phyloP scores from a whole-genome alignment of 2,797 vertebrate species.

The Eremophila alpestris region DNA sequence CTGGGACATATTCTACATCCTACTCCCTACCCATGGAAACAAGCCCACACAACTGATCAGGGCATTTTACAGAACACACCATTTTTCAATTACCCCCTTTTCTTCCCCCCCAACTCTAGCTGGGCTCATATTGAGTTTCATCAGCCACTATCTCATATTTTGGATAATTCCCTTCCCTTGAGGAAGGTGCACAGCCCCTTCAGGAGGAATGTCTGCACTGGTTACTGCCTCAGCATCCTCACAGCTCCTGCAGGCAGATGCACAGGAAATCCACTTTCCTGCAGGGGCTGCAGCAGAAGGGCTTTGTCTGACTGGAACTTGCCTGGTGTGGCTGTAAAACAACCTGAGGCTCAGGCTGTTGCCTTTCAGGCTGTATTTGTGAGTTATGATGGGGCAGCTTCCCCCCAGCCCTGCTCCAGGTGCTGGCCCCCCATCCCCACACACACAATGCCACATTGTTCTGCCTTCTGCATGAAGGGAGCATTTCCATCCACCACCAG shows the following conservation, averaged over 20 bases:
- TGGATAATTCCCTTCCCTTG: conserved; percentile 3
- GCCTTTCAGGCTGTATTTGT: conserved; percentile 74
- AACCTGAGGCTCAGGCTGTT: conserved; percentile 76
- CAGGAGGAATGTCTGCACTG: background rate
- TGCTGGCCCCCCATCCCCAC: conserved; percentile 36
- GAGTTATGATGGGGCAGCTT: conserved; percentile 73
- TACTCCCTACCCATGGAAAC: rapidly evolving
- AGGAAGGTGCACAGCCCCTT: background rate
- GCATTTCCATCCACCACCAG: conserved; percentile 49
- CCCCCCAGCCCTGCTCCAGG: background rate
- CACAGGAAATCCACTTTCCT: conserved; percentile 80
- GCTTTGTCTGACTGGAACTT: conserved; percentile 76
- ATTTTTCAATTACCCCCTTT: background rate
- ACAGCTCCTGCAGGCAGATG: background rate
- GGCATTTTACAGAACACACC: background rate
- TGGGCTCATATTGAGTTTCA: background rate
- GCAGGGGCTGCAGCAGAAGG: conserved; percentile 66
- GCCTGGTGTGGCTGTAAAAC: conserved; percentile 72
- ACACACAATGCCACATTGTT: conserved; percentile 74
- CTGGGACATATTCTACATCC: background rate
- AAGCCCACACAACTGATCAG: background rate
- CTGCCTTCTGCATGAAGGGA: conserved; percentile 67
- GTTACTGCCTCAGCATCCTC: background rate
- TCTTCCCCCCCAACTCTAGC: background rate
- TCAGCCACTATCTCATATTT: conserved; percentile 34